Evolutionary conservation across 2,888 invertebrate genomes (phyloP).

Genomic region (Phoronis australis): DNA sequence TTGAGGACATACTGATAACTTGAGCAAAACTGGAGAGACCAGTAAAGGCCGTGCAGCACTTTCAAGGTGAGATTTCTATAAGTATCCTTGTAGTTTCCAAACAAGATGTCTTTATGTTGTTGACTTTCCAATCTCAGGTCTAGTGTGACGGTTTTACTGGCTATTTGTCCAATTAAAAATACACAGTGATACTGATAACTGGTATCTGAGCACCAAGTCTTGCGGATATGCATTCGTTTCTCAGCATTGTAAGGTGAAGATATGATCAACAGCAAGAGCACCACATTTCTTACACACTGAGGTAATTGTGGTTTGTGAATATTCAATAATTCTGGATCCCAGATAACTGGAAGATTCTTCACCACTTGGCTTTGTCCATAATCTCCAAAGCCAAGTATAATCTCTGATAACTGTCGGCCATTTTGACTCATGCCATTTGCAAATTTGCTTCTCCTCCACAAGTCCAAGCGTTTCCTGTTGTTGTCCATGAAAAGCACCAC

Average conservation of each 20-base stretch:
- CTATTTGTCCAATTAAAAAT: conserved; percentile 31
- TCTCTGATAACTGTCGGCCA: too few species aligned
- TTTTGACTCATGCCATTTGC: too few species aligned
- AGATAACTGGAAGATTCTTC: too few species aligned
- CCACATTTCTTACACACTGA: background rate
- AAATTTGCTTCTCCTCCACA: too few species aligned
- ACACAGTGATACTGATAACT: conserved; percentile 31
- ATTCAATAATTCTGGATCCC: too few species aligned
- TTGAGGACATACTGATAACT: conserved; percentile 32
- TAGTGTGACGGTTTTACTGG: conserved; percentile 5
- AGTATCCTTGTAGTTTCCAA: conserved; percentile 41
- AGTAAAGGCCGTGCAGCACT: conserved; percentile 39
- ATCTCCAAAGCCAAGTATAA: too few species aligned
- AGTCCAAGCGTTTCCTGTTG: too few species aligned
- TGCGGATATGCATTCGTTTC: conserved; percentile 28
- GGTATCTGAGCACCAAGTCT: conserved; percentile 30
- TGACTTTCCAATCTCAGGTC: conserved; percentile 20
- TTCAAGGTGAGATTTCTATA: conserved; percentile 44
- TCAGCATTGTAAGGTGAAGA: conserved; percentile 29
- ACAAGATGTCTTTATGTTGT: conserved; percentile 29
- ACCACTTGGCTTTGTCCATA: too few species aligned
- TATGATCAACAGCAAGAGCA: conserved; percentile 28
- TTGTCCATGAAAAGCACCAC: too few species aligned
- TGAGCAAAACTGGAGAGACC: conserved; percentile 26
- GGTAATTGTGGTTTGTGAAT: too few species aligned